Percentiles rank a stretch among this genome's conserved stretches.
These are phyloP conservation scores for Mycteria americana DNA, from an alignment of 2,797 vertebrate species.

Conservation along the genomic window DNA sequence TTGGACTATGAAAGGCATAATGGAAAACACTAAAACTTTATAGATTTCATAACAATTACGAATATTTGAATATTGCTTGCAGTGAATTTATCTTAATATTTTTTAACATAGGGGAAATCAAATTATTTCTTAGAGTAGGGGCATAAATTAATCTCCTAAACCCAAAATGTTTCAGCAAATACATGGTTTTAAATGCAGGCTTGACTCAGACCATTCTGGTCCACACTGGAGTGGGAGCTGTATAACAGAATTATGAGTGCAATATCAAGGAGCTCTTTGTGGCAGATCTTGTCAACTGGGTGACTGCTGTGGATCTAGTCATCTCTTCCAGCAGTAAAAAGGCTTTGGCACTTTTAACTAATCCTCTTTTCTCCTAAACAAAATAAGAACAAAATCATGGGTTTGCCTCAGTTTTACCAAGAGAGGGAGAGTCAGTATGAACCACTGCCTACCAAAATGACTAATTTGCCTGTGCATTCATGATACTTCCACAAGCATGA, in stretches of 20 bases:
- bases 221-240: background rate
- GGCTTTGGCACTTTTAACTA: background rate
- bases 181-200: background rate
- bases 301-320: background rate
- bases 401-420: background rate
- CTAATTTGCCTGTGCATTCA: background rate
- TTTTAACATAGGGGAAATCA: background rate
- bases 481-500: background rate
- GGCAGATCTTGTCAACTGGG: background rate
- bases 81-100: background rate
- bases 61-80: background rate
- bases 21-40: background rate
- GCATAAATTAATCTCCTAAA: background rate
- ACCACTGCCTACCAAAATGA: background rate
- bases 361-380: background rate
- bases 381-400: background rate
- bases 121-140: background rate
- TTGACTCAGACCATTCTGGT: background rate
- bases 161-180: background rate
- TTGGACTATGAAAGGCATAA: background rate
- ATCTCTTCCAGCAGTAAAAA: background rate
- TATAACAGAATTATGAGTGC: background rate
- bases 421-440: background rate
- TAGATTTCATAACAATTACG: background rate
- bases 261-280: background rate